Percentiles rank a stretch among this genome's conserved stretches.
Evolutionary conservation across 1,140 invertebrate genomes (phyloP).

Genomic region (Nylanderia fulva): DNA sequence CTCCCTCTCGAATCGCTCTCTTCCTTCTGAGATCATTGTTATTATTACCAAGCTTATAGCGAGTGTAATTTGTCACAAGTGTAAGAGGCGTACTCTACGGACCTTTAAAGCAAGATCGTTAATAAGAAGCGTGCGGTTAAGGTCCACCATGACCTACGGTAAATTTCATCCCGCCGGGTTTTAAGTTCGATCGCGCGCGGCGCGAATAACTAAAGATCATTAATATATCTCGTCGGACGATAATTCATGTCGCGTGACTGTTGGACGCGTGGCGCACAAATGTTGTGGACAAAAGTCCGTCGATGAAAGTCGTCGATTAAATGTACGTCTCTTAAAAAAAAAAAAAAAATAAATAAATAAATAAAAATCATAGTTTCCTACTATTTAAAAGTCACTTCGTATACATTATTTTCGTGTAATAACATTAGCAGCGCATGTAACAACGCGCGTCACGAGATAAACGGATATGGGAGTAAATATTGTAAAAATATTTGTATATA

Average conservation of each 20-base stretch:
- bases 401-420: neutral
- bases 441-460: neutral
- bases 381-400: neutral
- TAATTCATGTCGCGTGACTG: slow-evolving; percentile 48
- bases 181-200: slow-evolving; percentile 34
- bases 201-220: slow-evolving; percentile 44
- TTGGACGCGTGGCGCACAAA: slow-evolving; percentile 1
- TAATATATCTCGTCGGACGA: slow-evolving; percentile 20
- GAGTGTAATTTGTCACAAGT: slow-evolving; percentile 42
- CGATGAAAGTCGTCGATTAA: slow-evolving; percentile 1
- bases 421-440: neutral
- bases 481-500: neutral
- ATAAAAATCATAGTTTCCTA: too few species aligned
- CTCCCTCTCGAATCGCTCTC: neutral
- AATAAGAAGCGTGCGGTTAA: slow-evolving; percentile 46
- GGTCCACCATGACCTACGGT: slow-evolving; percentile 48
- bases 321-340: neutral
- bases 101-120: slow-evolving; percentile 50
- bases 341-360: too few species aligned
- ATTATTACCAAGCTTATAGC: slow-evolving; percentile 17
- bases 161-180: slow-evolving; percentile 45
- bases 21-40: slow-evolving; percentile 28
- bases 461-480: neutral
- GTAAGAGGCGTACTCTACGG: slow-evolving; percentile 33
- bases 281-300: slow-evolving; percentile 21